Evolutionary conservation across 2,797 vertebrate species (phyloP).

Genomic region (Gallinago stenura): DNA sequence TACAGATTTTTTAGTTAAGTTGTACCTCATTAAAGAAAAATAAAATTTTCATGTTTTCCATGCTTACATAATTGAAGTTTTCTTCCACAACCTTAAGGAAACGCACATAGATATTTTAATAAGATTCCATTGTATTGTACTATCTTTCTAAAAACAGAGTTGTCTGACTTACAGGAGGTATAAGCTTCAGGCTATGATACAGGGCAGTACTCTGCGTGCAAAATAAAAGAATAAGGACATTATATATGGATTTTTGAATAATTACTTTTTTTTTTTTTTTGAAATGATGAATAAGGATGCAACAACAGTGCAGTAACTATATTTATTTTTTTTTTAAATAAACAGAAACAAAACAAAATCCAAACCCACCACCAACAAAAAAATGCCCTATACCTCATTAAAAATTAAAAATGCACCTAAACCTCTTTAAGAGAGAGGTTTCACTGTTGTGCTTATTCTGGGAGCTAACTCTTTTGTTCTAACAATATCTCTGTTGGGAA

Average conservation of each 20-base stretch:
- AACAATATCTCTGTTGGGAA: not conserved
- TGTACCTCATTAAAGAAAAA: not conserved
- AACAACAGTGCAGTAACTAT: not conserved
- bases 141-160: not conserved
- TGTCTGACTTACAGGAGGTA: not conserved
- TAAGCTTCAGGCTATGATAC: not conserved
- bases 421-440: not conserved
- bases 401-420: not conserved
- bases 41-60: not conserved
- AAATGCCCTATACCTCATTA: not conserved
- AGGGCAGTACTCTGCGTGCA: not conserved
- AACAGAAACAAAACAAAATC: not conserved
- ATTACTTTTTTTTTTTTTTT: not conserved
- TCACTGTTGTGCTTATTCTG: not conserved
- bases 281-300: not conserved
- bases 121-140: not conserved
- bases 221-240: not conserved
- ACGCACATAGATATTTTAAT: not conserved
- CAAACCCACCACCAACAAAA: not conserved
- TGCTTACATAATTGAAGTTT: not conserved
- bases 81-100: not conserved
- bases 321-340: not conserved
- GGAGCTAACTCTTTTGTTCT: not conserved
- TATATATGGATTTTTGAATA: not conserved
- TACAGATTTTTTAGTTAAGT: not conserved